Base-by-base conservation (phyloP, 2,797 vertebrate genomes). In the Clarias platycephalus region DNA sequence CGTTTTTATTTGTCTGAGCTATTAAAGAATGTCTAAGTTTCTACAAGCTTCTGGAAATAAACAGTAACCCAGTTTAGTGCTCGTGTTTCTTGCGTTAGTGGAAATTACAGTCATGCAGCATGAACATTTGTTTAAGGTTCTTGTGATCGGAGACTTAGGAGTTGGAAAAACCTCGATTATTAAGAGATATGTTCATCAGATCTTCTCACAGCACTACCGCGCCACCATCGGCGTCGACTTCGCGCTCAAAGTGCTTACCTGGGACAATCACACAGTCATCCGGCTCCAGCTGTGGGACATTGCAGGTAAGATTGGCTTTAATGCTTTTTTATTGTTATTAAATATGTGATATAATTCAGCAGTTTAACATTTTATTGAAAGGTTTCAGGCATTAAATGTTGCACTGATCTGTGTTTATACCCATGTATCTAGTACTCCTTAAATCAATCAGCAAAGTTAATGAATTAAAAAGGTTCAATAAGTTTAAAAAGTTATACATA, bases 201-300 rank as follows among this genome's bases (percentile, higher is more conserved):
- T 96, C 10, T 96, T 95, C 92, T 95, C 95, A 26, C 95, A 96
- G 81, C 94, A 95, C 31, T 95, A 96, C 91, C 89, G 95, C 0
- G 95, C 95, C 58, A 96, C 95, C 64, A 95, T 96, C 83, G 95
- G 95, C 0, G 95, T 96, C 55, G 95, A 96, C 91, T 96, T 96
- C 88, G 94, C 95, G 31, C 92, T 96, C 37, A 95, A 95, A 86
- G 92, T 95, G 26, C 85, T 96, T 16, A 89, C 89, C 82, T 95
- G 94, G 95, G 94, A 96, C 72, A 90, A 90, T 8, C 90, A 89
- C 80, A 94, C 94, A 0, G 91, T 94, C 86, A 89, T 96, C 85
- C 90, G 95, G 5, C 88, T 96, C 64, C 95, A 96, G 91, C 92
- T 96, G 22, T 96, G 95, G 95, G 95, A 96, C 90, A 95, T 95